Evolutionary conservation across 1,140 invertebrate genomes (phyloP).

Genomic region (Dermatophagoides farinae): DNA sequence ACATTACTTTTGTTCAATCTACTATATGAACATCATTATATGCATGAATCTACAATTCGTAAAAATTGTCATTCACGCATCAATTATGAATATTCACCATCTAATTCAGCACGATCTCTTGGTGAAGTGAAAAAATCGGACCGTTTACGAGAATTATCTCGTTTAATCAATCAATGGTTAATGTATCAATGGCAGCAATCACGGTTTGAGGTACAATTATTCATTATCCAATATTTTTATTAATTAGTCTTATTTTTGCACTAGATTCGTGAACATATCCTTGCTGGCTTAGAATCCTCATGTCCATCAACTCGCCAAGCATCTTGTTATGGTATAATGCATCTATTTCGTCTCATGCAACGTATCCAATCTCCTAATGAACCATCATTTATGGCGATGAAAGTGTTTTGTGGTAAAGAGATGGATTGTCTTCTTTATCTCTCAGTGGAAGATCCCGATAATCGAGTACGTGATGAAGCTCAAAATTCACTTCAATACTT

Average conservation of each 20-base stretch:
- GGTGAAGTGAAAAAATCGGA: background rate
- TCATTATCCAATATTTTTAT: background rate
- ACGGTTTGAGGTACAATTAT: background rate
- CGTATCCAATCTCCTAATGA: background rate
- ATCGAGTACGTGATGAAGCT: constrained; percentile 9
- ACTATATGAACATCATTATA: background rate
- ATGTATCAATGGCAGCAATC: background rate
- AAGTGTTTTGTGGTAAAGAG: background rate
- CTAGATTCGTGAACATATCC: constrained; percentile 4
- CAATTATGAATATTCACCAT: no score
- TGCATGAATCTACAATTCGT: background rate
- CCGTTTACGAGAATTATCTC: background rate
- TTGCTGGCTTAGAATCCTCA: background rate
- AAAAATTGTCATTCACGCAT: no score
- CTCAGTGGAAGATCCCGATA: constrained; percentile 2
- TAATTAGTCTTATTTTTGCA: background rate
- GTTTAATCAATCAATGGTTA: background rate
- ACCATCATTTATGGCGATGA: background rate
- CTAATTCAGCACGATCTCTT: background rate
- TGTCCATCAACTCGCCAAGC: background rate
- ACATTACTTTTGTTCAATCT: background rate
- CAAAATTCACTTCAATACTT: background rate
- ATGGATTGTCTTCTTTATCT: constrained; percentile 3
- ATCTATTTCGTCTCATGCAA: background rate
- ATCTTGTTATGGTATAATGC: constrained; percentile 1